Base-by-base conservation (phyloP, 2,797 vertebrate genomes). In the Schizopygopsis malacanthus region DNA sequence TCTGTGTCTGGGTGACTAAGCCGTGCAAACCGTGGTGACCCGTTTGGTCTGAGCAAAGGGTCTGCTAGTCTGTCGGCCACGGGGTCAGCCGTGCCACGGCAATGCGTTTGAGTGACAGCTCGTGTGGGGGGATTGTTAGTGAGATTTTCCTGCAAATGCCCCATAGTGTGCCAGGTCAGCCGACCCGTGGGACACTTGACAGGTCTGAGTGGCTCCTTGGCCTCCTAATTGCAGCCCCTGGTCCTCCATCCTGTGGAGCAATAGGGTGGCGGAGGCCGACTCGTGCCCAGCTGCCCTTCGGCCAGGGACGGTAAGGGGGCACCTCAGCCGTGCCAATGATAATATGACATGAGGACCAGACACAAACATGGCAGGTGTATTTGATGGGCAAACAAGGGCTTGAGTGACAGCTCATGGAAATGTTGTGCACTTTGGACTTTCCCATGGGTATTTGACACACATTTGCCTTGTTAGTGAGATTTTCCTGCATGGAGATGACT, bases 201-300 rank as follows among this genome's bases (percentile, higher is more conserved):
- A 96, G 94, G 95, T 95, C n/a, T n/a, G n/a, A n/a, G 88, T 89
- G 91, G 90, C 90, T 91, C 72, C 92, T 93, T 90, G 92, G 93
- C 93, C 89, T 90, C 94, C 93, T 96, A 96, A 96, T 96, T 96
- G 95, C 95, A 92, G 92, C 95, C 94, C 92, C 91, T 92, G 94
- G 95, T 95, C 92, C 91, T 90, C 79, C 81, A 54, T 84, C 83
- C 85, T 93, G 92, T 89, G 92, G 87, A 90, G 89, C 75, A 88
- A 91, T 77, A 91, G 81, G 92, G 88, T 91, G 88, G 86, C 63
- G 86, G 91, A 91, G 91, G 89, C 70, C 71, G 89, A 90, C 89
- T 87, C 89, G 88, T 86, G 88, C 88, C 94, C 92, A 92, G 90
- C 92, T 91, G 90, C 92, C 89, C 90, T 92, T 91, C 90, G 85